A percentile compares a stretch with the other conserved stretches of the same genome.
phyloP scores from a whole-genome alignment of 2,888 invertebrate species.

The Heliconius hortense region DNA sequence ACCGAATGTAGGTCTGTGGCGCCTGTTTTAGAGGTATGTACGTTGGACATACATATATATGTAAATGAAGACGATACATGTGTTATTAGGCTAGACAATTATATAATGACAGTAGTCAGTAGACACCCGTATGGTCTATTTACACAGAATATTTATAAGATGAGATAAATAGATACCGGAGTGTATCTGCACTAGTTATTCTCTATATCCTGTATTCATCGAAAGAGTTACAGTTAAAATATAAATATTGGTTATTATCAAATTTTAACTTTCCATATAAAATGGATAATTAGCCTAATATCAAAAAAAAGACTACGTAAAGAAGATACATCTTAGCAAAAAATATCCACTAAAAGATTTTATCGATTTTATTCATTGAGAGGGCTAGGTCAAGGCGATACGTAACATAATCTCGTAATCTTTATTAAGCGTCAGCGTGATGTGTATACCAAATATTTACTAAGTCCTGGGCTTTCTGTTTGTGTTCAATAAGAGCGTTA shows the following conservation, averaged over 20 bases:
- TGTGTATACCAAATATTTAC: conserved; percentile 54
- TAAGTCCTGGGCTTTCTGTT: conserved; percentile 53
- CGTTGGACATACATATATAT: background rate
- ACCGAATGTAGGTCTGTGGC: conserved; percentile 30
- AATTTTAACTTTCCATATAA: background rate
- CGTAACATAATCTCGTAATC: conserved; percentile 50
- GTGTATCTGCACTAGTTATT: too few species aligned
- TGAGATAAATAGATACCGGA: too few species aligned
- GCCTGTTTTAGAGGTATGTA: background rate
- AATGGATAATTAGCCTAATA: background rate
- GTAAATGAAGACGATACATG: background rate
- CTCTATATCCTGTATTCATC: too few species aligned
- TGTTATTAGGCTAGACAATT: background rate
- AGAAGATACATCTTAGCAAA: background rate
- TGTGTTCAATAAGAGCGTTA: conserved; percentile 55
- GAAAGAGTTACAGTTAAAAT: too few species aligned
- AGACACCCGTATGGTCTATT: too few species aligned
- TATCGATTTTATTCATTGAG: conserved; percentile 14
- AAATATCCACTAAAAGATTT: background rate
- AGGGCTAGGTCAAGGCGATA: conserved; percentile 31
- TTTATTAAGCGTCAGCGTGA: conserved; percentile 56
- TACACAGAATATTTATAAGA: too few species aligned
- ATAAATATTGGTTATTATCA: too few species aligned
- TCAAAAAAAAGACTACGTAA: background rate
- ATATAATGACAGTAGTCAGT: background rate